phyloP scores from a whole-genome alignment of 2,113 vertebrate genomes.

The Perognathus longimembris region DNA sequence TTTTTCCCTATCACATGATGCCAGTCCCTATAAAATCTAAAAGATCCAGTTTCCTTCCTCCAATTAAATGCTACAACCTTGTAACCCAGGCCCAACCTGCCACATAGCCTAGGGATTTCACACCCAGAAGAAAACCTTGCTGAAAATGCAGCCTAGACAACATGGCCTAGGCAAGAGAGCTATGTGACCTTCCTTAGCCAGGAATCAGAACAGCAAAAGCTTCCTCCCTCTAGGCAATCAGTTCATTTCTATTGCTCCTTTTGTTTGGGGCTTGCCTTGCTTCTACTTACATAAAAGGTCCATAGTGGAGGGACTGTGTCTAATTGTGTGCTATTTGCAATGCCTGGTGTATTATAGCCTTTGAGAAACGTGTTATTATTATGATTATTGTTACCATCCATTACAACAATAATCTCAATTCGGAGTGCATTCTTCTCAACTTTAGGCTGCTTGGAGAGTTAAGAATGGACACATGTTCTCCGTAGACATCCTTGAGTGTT shows the following conservation, averaged over 20 bases:
- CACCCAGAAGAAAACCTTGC: not conserved
- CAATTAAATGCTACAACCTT: not conserved
- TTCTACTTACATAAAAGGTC: slow-evolving; percentile 47
- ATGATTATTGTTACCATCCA: slow-evolving; percentile 67
- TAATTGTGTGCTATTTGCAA: slow-evolving; percentile 48
- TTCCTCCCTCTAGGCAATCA: not conserved
- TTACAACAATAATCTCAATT: slow-evolving; percentile 63
- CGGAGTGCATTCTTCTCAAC: slow-evolving; percentile 39
- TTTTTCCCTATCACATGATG: not conserved
- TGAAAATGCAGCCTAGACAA: not conserved
- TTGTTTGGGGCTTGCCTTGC: slow-evolving; percentile 23
- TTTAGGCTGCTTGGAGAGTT: not conserved
- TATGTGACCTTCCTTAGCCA: not conserved
- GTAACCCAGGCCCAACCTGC: not conserved
- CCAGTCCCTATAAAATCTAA: not conserved
- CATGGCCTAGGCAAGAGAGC: not conserved
- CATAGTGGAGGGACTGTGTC: slow-evolving; percentile 42
- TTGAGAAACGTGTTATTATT: slow-evolving; percentile 61
- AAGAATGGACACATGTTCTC: not conserved
- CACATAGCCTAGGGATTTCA: not conserved
- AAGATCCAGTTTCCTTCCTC: not conserved
- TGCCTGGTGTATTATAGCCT: slow-evolving; percentile 43
- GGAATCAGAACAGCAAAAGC: not conserved
- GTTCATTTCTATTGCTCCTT: not conserved
- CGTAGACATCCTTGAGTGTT: not conserved